These are phyloP conservation scores for Cryptoleucopteryx plumbea DNA, from an alignment of 2,113 vertebrate genomes.

Conservation along the genomic window DNA sequence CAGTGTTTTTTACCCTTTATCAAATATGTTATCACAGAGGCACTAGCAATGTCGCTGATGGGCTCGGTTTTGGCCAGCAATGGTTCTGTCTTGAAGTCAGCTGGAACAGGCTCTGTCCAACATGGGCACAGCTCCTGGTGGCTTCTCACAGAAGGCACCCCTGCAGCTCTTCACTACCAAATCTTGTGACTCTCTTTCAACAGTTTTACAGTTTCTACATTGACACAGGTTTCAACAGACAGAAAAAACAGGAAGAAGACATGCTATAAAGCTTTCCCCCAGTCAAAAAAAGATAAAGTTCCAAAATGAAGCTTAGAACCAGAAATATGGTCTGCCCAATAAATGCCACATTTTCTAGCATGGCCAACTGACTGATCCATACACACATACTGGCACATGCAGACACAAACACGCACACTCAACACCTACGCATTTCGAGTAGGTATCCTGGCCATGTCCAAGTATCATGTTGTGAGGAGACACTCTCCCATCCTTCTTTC, in stretches of 20 bases:
- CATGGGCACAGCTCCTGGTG: no score
- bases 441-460: not conserved
- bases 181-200: not conserved
- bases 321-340: not conserved
- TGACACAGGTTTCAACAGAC: not conserved
- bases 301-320: not conserved
- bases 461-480: not conserved
- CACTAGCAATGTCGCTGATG: no score
- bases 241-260: not conserved
- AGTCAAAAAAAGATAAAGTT: not conserved
- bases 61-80: no score
- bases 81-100: no score
- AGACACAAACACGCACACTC: not conserved
- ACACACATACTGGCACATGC: no score
- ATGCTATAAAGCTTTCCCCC: not conserved
- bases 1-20: no score
- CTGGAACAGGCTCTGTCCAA: no score
- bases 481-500: no score
- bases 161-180: not conserved
- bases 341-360: not conserved
- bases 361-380: not conserved
- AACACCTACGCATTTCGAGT: accelerated
- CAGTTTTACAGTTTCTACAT: not conserved
- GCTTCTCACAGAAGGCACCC: not conserved
- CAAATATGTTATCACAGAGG: no score